Conservation (phyloP, 2,888 invertebrate species). For the Auanema freiburgensis region DNA sequence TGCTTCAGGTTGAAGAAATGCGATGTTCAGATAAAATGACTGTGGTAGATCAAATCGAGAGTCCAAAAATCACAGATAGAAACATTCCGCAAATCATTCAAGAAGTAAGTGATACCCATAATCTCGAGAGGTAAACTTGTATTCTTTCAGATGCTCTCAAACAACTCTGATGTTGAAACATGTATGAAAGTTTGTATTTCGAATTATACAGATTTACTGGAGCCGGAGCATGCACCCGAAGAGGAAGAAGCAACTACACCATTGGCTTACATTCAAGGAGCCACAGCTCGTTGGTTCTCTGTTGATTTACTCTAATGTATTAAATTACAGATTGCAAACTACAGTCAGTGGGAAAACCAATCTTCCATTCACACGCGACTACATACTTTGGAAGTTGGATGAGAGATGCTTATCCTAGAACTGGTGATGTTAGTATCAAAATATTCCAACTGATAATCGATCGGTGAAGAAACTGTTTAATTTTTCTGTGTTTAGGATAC, state of each 20-base stretch:
- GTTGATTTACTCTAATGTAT: constrained; percentile 2
- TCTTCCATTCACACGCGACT: constrained; percentile 65
- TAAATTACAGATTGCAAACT: constrained; percentile 64
- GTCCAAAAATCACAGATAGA: constrained; percentile 19
- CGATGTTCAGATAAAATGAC: not conserved
- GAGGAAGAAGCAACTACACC: constrained; percentile 52
- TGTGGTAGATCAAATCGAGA: not conserved
- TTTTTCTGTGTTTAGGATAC: constrained; percentile 31
- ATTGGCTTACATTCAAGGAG: constrained; percentile 63
- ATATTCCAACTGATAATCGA: not conserved
- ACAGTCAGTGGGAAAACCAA: constrained; percentile 66
- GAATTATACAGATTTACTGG: constrained; percentile 51
- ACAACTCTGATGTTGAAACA: constrained; percentile 58
- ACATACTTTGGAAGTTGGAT: constrained; percentile 67
- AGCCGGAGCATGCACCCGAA: constrained; percentile 18
- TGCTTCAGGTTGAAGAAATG: constrained; percentile 3
- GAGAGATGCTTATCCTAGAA: constrained; percentile 65
- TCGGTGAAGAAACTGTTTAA: not conserved
- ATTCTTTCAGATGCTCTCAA: constrained; percentile 48
- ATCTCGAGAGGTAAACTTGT: too few relatives aligned
- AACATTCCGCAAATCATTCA: constrained; percentile 54
- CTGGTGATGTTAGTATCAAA: constrained; percentile 46
- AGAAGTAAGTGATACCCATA: too few relatives aligned
- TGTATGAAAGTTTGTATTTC: constrained; percentile 58
- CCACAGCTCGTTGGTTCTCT: constrained; percentile 56